Base-by-base conservation (phyloP, 2,888 invertebrate species). In the Tetropium fuscum region DNA sequence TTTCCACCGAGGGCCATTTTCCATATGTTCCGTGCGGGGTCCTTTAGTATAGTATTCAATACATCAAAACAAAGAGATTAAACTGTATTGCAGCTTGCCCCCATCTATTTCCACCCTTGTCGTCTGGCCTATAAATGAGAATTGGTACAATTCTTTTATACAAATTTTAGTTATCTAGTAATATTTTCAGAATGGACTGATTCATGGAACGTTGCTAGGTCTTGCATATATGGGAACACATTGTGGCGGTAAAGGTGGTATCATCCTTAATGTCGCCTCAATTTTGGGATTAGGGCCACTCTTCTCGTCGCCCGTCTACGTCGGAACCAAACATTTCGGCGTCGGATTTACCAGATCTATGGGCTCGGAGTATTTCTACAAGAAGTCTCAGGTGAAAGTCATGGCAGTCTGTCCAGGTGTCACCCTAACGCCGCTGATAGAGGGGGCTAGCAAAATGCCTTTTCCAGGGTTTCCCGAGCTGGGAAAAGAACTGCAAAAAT, bases 261-360 rank as follows among this genome's bases (percentile, higher is more conserved):
- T 16, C 0, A 85, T 90, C 43, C 82, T 90, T 77, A 84, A 63
- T 68, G 48, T 64, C 6, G 83, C 87, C 0, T 88, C 89, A 0
- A 84, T 87, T 15, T 83, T 86, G 58, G 89, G 88, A 0, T 81
- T 84, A 38, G 80, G 82, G 38, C 78, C 84, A 0, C 79, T 84
- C 30, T 83, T 83, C 18, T 84, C 81, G 19, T 72, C 83, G 10
- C 88, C 88, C 0, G 78, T 86, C n/a, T 88, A 88, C 71, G 82
- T 83, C 30, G 85, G 85, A 0, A 85, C 87, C 0, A 87, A 88
- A 73, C 83, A 81, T 53, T 86, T 84, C 3, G 82, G 84, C 2
- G 72, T 82, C 18, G 83, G 83, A 1, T 83, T 85, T 62, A 83
- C 83, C 1, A 82, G 80, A 54, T 83, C 83, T 4, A 83, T 68